Conservation (phyloP, 2,113 vertebrate species). For the Solenodon paradoxus region DNA sequence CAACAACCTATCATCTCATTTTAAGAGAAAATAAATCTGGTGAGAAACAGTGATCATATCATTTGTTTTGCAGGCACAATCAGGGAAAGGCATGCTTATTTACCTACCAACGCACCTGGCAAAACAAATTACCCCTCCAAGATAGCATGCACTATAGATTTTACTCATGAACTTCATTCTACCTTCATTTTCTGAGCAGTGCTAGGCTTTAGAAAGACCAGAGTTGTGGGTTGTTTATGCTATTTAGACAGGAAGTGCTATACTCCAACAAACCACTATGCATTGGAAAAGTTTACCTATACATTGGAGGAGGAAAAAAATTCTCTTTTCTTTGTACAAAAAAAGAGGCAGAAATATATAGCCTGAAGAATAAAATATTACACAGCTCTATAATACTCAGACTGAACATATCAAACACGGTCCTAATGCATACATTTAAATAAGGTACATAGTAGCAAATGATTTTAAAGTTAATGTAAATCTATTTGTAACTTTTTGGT, state of each 20-base stretch:
- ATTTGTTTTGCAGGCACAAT: constrained; percentile 68
- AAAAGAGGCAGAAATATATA: background rate
- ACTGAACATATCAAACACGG: background rate
- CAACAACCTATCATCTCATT: constrained; percentile 71
- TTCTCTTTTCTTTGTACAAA: background rate
- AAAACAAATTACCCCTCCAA: constrained; percentile 57
- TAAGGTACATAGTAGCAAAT: background rate
- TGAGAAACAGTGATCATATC: constrained; percentile 42
- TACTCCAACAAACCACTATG: background rate
- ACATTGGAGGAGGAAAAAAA: background rate
- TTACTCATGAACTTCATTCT: constrained; percentile 24
- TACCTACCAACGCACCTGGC: constrained; percentile 18
- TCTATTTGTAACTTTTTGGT: background rate
- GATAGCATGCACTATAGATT: background rate
- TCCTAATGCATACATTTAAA: background rate
- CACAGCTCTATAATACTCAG: background rate
- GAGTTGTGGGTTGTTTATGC: background rate
- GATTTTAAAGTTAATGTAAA: background rate
- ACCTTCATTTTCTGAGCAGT: background rate
- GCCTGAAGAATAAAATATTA: background rate
- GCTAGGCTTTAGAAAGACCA: background rate
- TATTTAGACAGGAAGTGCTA: background rate
- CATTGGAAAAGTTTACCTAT: background rate
- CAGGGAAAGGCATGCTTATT: constrained; percentile 49
- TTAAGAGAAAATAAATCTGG: constrained; percentile 75